phyloP scores from a whole-genome alignment of 2,888 invertebrate species.

The Parnassius smintheus region DNA sequence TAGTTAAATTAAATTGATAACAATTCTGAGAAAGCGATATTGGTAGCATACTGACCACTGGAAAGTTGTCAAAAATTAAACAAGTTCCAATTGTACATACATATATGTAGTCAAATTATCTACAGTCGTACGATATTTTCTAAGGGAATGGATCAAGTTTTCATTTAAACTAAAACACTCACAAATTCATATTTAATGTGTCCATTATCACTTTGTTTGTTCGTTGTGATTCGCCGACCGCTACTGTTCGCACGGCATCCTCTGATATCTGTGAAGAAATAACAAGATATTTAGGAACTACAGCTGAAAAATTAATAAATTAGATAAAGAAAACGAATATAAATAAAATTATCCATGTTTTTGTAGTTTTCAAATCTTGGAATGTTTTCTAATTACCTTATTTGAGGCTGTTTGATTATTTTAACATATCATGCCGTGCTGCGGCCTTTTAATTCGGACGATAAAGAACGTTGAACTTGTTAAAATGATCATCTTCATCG shows the following conservation, averaged over 20 bases:
- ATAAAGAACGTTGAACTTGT: too few species aligned
- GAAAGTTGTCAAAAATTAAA: constrained; percentile 38
- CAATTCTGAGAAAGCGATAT: constrained; percentile 49
- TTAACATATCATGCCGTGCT: too few species aligned
- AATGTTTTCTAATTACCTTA: too few species aligned
- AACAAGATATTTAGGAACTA: constrained; percentile 5
- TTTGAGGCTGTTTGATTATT: too few species aligned
- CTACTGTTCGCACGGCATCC: constrained; percentile 73
- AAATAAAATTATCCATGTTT: too few species aligned
- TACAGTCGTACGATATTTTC: constrained; percentile 53
- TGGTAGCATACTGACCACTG: constrained; percentile 50
- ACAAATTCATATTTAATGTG: constrained; percentile 53
- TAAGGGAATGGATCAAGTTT: constrained; percentile 51
- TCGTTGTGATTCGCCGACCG: constrained; percentile 72
- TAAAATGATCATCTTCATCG: too few species aligned
- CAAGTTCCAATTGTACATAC: constrained; percentile 57
- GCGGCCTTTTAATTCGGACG: too few species aligned
- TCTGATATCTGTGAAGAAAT: constrained; percentile 68
- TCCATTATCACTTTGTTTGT: constrained; percentile 67
- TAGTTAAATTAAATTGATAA: constrained; percentile 28
- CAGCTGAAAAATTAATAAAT: too few species aligned
- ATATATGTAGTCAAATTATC: constrained; percentile 56
- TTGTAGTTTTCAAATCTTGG: too few species aligned
- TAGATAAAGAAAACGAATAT: too few species aligned
- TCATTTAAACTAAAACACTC: constrained; percentile 56